Evolutionary conservation across 2,113 vertebrate genomes (phyloP).

Genomic region (Syngnathus floridae): DNA sequence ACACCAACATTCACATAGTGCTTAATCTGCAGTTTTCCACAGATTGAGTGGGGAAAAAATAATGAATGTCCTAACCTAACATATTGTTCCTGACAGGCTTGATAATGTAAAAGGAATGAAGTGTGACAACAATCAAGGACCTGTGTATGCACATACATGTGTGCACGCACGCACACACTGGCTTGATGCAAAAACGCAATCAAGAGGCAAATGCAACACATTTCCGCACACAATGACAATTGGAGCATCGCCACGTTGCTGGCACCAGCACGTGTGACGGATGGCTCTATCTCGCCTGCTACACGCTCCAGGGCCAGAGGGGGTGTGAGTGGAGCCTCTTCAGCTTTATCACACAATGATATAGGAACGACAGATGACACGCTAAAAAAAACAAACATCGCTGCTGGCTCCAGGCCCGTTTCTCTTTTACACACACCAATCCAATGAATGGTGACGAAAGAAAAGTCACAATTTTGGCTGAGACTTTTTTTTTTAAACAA

Average conservation of each 20-base stretch:
- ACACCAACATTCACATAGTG: neutral
- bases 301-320: conserved; percentile 42
- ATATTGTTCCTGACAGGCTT: conserved; percentile 1
- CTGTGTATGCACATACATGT: conserved; percentile 3
- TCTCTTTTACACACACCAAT: neutral
- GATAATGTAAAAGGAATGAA: conserved; percentile 7
- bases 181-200: conserved; percentile 25
- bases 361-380: conserved; percentile 43
- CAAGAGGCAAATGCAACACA: conserved; percentile 12
- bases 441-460: neutral
- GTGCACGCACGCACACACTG: neutral
- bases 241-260: conserved; percentile 42
- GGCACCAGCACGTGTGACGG: conserved; percentile 48
- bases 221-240: conserved; percentile 7
- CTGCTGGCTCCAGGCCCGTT: neutral
- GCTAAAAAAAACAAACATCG: neutral
- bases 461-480: neutral
- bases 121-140: conserved; percentile 1
- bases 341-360: conserved; percentile 42
- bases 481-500: neutral
- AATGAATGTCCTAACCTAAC: neutral
- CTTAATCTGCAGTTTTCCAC: too few species aligned
- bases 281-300: conserved; percentile 46
- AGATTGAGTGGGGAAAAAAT: too few species aligned
- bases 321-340: conserved; percentile 33